These are phyloP conservation scores for Hystrix brachyura DNA, from an alignment of 2,113 vertebrate genomes.

Conservation along the genomic window DNA sequence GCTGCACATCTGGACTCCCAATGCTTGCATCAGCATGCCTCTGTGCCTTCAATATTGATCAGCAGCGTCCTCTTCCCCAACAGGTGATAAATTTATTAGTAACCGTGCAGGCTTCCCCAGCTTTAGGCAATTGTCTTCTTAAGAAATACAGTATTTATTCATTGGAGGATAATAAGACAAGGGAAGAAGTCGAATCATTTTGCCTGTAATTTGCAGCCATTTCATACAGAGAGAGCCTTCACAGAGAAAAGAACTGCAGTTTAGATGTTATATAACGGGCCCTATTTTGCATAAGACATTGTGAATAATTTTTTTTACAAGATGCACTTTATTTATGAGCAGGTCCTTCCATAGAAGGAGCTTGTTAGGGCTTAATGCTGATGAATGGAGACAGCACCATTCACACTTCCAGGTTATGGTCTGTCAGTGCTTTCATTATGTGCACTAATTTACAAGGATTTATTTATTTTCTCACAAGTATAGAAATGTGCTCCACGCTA, in stretches of 20 bases:
- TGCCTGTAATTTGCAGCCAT: constrained; percentile 68
- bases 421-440: constrained; percentile 76
- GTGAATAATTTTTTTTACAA: constrained; percentile 76
- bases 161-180: constrained; percentile 76
- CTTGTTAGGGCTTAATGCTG: constrained; percentile 78
- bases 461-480: constrained; percentile 82
- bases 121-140: constrained; percentile 72
- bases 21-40: constrained; percentile 43
- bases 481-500: constrained; percentile 72
- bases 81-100: constrained; percentile 77
- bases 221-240: constrained; percentile 65
- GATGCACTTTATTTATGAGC: constrained; percentile 77
- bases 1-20: constrained; percentile 57
- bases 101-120: constrained; percentile 54
- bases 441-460: constrained; percentile 78
- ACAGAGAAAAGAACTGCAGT: constrained; percentile 69
- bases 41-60: constrained; percentile 68
- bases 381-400: constrained; percentile 78
- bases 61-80: constrained; percentile 62
- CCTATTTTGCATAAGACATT: constrained; percentile 68
- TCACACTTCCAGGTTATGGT: constrained; percentile 77
- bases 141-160: constrained; percentile 78
- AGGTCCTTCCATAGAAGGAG: constrained; percentile 61
- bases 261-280: constrained; percentile 74
- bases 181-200: constrained; percentile 73